These are phyloP conservation scores for Cyanoderma ruficeps DNA, from an alignment of 2,113 vertebrate species.

Conservation along the genomic window DNA sequence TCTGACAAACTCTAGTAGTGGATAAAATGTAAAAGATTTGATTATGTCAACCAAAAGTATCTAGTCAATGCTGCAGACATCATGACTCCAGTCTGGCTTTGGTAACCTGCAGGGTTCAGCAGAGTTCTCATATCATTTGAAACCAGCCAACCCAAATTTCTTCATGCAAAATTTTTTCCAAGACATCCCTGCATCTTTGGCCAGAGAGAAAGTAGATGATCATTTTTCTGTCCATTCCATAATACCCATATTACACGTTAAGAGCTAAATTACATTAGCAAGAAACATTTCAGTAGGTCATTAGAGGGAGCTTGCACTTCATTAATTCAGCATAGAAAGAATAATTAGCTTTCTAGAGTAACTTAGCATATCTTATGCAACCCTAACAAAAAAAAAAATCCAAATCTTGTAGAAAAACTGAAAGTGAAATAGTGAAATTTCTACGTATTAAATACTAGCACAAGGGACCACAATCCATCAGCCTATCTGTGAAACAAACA, in stretches of 20 bases:
- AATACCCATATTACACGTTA: not conserved
- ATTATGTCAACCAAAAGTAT: not conserved
- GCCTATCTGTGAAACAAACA: not conserved
- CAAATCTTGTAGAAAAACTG: not conserved
- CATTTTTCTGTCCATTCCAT: not conserved
- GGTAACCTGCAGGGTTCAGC: not conserved
- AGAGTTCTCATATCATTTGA: not conserved
- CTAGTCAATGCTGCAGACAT: not conserved
- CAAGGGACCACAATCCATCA: not conserved
- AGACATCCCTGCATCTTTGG: not conserved
- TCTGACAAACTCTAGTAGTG: not conserved
- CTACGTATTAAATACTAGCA: not conserved
- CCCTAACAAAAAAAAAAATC: not conserved
- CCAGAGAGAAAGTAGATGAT: not conserved
- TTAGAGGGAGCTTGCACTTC: not conserved
- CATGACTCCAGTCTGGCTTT: not conserved
- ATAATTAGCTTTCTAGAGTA: not conserved
- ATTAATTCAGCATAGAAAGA: slow-evolving; percentile 14
- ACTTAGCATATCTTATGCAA: not conserved
- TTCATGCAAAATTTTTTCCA: not conserved
- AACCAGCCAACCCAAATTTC: not conserved
- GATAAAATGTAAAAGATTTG: not conserved
- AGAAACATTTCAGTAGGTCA: not conserved
- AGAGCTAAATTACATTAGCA: not conserved
- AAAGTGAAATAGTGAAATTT: not conserved